Evolutionary conservation across 1,140 invertebrate species (phyloP).

Genomic region (Diabrotica virgifera): DNA sequence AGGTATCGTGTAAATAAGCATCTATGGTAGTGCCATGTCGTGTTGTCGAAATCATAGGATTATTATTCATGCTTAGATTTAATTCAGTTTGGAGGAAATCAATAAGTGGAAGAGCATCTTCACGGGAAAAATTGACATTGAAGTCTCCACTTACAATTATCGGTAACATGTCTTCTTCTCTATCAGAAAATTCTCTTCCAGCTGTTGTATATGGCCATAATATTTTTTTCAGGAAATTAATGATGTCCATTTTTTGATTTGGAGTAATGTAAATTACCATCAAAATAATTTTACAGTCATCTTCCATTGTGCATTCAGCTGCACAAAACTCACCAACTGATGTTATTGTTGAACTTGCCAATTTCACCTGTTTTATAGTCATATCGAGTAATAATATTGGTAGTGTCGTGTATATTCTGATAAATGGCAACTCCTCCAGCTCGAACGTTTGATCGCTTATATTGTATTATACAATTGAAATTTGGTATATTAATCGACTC

Average conservation of each 20-base stretch:
- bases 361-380: background rate
- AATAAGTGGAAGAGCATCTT: too few species aligned
- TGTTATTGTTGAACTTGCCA: background rate
- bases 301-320: background rate
- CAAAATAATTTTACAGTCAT: too few species aligned
- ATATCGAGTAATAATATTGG: background rate
- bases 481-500: background rate
- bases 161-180: background rate
- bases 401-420: background rate
- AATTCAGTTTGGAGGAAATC: too few species aligned
- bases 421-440: background rate
- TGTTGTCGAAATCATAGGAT: too few species aligned
- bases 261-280: background rate
- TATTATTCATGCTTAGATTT: too few species aligned
- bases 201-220: background rate
- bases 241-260: background rate
- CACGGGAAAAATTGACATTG: background rate
- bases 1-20: too few species aligned
- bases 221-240: background rate
- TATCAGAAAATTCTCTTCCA: background rate
- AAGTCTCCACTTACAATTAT: background rate
- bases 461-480: background rate
- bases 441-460: background rate
- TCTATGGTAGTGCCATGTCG: too few species aligned
- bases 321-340: background rate